These are phyloP conservation scores for Ypsolopha scabrella DNA, from an alignment of 2,888 invertebrate species.

Conservation along the genomic window DNA sequence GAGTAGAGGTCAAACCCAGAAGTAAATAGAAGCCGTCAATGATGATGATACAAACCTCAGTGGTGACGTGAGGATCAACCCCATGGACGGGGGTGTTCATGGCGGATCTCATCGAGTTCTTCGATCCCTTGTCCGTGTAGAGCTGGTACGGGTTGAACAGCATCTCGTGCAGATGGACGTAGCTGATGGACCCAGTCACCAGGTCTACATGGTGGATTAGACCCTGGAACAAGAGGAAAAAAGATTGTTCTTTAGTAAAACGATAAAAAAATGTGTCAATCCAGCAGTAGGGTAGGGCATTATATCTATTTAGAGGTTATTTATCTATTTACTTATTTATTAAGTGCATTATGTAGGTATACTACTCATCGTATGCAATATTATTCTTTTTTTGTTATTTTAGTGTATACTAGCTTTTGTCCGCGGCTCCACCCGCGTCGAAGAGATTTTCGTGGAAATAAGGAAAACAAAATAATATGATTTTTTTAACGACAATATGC, in stretches of 20 bases:
- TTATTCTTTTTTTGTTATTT: too few relatives aligned
- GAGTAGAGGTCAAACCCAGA: background rate
- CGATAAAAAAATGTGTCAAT: too few relatives aligned
- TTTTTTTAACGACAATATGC: too few relatives aligned
- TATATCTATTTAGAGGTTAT: too few relatives aligned
- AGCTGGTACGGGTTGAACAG: conserved; percentile 83
- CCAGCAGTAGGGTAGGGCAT: background rate
- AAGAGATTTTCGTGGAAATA: too few relatives aligned
- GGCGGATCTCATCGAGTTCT: conserved; percentile 75
- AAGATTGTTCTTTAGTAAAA: background rate
- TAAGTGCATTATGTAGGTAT: too few relatives aligned
- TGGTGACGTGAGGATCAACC: conserved; percentile 73
- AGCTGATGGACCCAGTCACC: conserved; percentile 67
- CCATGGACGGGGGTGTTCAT: conserved; percentile 73
- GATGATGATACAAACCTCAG: conserved; percentile 64
- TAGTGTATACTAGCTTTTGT: too few relatives aligned
- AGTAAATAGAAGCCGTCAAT: background rate
- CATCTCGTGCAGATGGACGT: conserved; percentile 81
- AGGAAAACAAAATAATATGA: too few relatives aligned
- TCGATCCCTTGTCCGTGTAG: conserved; percentile 73
- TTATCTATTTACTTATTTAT: too few relatives aligned
- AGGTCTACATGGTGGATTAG: conserved; percentile 76
- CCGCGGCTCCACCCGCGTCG: too few relatives aligned
- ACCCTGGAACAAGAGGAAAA: conserved; percentile 56
- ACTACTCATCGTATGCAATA: too few relatives aligned